Evolutionary conservation across 2,797 vertebrate genomes (phyloP).

Genomic region (Lepidocolaptes lacrymiger): DNA sequence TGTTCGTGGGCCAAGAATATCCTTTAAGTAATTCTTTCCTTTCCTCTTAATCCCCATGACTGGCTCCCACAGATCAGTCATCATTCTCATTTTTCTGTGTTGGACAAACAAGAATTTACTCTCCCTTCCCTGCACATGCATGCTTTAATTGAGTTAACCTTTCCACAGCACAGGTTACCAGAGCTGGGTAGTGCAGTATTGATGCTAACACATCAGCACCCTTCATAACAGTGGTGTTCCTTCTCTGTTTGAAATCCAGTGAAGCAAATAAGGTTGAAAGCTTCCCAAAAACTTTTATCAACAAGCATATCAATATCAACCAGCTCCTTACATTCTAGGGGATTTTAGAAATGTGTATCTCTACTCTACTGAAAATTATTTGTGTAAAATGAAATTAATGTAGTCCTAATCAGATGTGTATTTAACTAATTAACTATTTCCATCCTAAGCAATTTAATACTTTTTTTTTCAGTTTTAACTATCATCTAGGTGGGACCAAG

Average conservation of each 20-base stretch:
- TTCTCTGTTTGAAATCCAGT: background rate
- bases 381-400: rapidly evolving
- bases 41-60: conserved; percentile 13
- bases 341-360: background rate
- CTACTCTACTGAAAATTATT: background rate
- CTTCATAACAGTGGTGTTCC: background rate
- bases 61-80: background rate
- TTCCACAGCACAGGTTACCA: background rate
- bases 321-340: background rate
- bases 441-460: background rate
- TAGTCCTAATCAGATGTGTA: background rate
- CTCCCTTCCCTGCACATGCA: background rate
- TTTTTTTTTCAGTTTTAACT: background rate
- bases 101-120: background rate
- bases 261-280: background rate
- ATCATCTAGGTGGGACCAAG: background rate
- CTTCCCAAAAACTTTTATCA: background rate
- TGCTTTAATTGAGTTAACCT: background rate
- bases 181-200: background rate
- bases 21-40: conserved; percentile 54
- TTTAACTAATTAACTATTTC: background rate
- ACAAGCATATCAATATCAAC: background rate
- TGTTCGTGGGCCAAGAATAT: conserved; percentile 19
- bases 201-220: background rate
- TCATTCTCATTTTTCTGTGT: background rate